These are phyloP conservation scores for Mustelus asterias DNA, from an alignment of 2,113 vertebrate genomes.

Conservation along the genomic window DNA sequence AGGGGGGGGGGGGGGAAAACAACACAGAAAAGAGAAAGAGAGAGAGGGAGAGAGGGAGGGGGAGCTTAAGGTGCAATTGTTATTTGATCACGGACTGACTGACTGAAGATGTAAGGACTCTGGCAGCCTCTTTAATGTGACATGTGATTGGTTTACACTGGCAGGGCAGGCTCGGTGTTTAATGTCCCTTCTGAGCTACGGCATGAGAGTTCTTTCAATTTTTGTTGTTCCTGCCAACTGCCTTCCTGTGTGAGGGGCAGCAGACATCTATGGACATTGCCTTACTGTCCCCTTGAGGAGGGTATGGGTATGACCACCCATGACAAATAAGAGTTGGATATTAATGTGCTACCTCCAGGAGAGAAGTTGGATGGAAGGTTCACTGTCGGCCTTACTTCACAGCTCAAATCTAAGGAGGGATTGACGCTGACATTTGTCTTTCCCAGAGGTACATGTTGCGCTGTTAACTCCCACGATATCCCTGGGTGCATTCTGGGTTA, in stretches of 20 bases:
- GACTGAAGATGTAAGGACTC: neutral
- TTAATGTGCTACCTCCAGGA: neutral
- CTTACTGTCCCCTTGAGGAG: neutral
- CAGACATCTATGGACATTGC: neutral
- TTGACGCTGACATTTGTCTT: neutral
- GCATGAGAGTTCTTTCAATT: neutral
- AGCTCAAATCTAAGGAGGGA: neutral
- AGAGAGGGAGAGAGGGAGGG: neutral
- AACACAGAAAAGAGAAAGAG: neutral
- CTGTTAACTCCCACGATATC: neutral
- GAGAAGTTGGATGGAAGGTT: neutral
- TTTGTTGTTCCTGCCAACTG: neutral
- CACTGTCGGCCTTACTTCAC: too few species aligned
- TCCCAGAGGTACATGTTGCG: neutral
- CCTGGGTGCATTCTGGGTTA: neutral
- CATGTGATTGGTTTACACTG: constrained; percentile 10
- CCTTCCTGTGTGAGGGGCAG: neutral
- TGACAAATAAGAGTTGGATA: neutral
- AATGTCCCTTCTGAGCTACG: neutral
- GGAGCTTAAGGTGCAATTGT: neutral
- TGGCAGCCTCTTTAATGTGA: neutral
- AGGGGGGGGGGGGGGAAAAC: too few species aligned
- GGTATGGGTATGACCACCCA: neutral
- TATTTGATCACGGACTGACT: neutral
- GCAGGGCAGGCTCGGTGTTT: neutral